Evolutionary conservation across 1,140 invertebrate genomes (phyloP).

Genomic region (Fopius arisanus): DNA sequence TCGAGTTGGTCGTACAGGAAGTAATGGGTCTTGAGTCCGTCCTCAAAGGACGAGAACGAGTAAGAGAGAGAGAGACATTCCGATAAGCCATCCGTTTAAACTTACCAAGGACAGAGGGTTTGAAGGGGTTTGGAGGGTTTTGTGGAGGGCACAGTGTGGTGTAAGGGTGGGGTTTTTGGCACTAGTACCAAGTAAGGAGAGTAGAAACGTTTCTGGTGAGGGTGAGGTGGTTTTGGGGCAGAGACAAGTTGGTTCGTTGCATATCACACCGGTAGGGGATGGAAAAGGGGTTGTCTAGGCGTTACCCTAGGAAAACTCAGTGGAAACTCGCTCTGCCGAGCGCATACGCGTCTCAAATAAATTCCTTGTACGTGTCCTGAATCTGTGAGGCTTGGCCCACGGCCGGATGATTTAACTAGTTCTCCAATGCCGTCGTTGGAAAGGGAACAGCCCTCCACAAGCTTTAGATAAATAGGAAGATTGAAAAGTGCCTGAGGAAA

Average conservation of each 20-base stretch:
- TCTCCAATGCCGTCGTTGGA: neutral
- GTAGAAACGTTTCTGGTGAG: neutral
- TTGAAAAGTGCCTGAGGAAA: slow-evolving; percentile 11
- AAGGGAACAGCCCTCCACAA: neutral
- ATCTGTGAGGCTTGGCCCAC: slow-evolving; percentile 33
- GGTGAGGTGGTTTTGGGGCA: neutral
- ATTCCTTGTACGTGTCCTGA: slow-evolving; percentile 48
- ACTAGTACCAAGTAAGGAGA: neutral
- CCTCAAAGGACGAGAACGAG: slow-evolving; percentile 28
- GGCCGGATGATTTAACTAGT: slow-evolving; percentile 38
- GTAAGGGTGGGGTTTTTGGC: neutral
- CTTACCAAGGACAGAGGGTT: slow-evolving; percentile 10
- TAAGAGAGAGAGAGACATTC: slow-evolving; percentile 23
- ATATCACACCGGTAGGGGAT: slow-evolving; percentile 34
- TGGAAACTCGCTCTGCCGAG: slow-evolving; percentile 31
- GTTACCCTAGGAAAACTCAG: slow-evolving; percentile 28
- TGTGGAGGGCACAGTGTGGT: neutral
- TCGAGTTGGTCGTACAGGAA: slow-evolving; percentile 2
- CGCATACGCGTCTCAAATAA: slow-evolving; percentile 51
- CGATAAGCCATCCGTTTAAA: slow-evolving; percentile 38
- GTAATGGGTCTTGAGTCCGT: slow-evolving; percentile 13
- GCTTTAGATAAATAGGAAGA: slow-evolving; percentile 1
- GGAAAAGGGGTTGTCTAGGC: slow-evolving; percentile 17
- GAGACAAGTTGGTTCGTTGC: slow-evolving; percentile 32
- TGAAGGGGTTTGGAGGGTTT: too few relatives aligned